phyloP scores from a whole-genome alignment of 2,888 invertebrate genomes.

The Mythimna albipuncta region DNA sequence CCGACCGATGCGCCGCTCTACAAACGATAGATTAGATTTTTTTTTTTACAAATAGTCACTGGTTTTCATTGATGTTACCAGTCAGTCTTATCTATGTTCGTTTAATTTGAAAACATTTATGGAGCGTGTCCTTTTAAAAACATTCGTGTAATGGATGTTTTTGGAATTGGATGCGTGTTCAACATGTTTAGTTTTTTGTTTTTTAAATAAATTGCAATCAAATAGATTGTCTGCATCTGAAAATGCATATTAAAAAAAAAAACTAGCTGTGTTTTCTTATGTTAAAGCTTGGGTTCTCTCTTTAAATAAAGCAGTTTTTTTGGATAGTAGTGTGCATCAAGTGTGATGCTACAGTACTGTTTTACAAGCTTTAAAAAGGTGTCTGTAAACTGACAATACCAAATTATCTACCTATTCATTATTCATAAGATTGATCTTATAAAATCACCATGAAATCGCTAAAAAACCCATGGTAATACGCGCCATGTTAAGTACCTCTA shows the following conservation, averaged over 20 bases:
- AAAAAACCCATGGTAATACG: background rate
- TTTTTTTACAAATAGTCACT: conserved; percentile 41
- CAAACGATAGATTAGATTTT: conserved; percentile 53
- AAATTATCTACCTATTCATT: no score
- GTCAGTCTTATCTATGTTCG: conserved; percentile 27
- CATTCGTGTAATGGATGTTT: background rate
- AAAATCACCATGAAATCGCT: background rate
- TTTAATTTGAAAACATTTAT: conserved; percentile 17
- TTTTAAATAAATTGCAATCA: conserved; percentile 3
- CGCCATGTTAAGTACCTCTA: background rate
- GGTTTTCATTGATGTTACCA: conserved; percentile 48
- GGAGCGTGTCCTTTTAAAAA: conserved; percentile 12
- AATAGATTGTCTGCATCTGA: background rate
- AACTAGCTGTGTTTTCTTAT: background rate
- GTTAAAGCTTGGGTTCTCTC: background rate
- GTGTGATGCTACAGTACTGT: background rate
- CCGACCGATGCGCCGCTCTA: conserved; percentile 39
- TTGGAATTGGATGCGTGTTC: background rate
- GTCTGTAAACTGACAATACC: no score
- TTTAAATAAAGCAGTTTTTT: conserved; percentile 5
- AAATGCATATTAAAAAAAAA: background rate
- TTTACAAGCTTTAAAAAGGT: background rate
- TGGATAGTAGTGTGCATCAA: background rate
- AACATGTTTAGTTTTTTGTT: rapidly evolving
- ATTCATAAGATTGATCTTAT: no score